phyloP scores from a whole-genome alignment of 1,140 invertebrate genomes.

The Magallana ariakensis region DNA sequence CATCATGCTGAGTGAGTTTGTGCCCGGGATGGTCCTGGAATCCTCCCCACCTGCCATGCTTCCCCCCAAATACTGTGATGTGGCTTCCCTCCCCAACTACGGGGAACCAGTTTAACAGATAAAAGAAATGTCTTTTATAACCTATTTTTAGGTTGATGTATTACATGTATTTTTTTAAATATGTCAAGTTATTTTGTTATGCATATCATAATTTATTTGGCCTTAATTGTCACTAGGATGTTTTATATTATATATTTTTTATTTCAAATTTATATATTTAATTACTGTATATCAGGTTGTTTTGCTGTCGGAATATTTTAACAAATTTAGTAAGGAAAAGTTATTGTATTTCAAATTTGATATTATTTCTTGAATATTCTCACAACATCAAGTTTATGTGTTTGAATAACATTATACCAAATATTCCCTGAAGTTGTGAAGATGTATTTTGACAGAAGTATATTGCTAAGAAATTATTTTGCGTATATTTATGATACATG shows the following conservation, averaged over 20 bases:
- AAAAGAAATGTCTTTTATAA: neutral
- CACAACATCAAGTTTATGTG: no score
- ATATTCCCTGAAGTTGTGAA: no score
- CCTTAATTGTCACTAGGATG: neutral
- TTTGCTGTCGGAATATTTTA: neutral
- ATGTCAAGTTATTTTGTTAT: neutral
- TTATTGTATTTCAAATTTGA: no score
- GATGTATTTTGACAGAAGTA: no score
- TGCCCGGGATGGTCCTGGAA: neutral
- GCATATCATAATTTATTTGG: neutral
- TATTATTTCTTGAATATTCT: no score
- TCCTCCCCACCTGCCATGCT: conserved; percentile 56
- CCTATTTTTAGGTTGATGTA: neutral
- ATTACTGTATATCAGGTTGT: neutral
- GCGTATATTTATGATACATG: no score
- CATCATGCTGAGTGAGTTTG: conserved; percentile 56
- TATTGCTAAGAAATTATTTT: no score
- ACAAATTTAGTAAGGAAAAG: neutral
- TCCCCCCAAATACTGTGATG: conserved; percentile 68
- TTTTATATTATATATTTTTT: neutral
- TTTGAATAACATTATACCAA: no score
- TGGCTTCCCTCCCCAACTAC: conserved; percentile 64
- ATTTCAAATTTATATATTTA: neutral
- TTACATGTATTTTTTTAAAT: no score
- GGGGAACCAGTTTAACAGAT: conserved; percentile 53